These are phyloP conservation scores for Characodon lateralis DNA, from an alignment of 2,797 vertebrate species.

Conservation along the genomic window DNA sequence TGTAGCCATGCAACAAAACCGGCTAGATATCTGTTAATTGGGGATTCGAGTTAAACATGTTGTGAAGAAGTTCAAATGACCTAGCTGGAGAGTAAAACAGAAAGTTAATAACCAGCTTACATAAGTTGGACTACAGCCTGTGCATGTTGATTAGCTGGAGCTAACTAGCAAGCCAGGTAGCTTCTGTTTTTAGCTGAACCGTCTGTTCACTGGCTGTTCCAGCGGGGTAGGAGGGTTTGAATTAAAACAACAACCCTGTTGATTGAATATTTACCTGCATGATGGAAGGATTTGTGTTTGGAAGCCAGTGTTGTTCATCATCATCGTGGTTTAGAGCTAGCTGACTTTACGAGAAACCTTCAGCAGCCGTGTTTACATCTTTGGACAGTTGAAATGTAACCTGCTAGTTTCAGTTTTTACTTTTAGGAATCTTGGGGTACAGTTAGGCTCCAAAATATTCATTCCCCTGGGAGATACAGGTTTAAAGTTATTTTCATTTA, in stretches of 20 bases:
- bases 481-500: background rate
- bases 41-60: background rate
- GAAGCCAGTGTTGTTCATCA: constrained; percentile 33
- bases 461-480: too few species aligned
- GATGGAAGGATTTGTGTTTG: background rate
- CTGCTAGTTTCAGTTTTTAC: background rate
- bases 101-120: constrained; percentile 67
- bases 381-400: background rate
- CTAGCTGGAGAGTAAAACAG: constrained; percentile 20
- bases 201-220: constrained; percentile 24
- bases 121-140: constrained; percentile 72
- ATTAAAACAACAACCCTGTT: constrained; percentile 7
- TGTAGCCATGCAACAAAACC: background rate
- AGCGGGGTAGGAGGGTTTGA: background rate
- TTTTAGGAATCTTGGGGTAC: background rate
- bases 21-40: background rate
- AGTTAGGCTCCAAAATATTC: background rate
- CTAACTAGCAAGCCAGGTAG: constrained; percentile 53
- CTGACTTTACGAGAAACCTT: background rate
- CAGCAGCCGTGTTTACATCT: constrained; percentile 22
- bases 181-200: constrained; percentile 35
- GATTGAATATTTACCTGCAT: background rate
- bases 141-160: constrained; percentile 79
- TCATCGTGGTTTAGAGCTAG: constrained; percentile 11
- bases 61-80: background rate